These are phyloP conservation scores for Aproaerema taeniolella DNA, from an alignment of 2,888 invertebrate species.

Conservation along the genomic window DNA sequence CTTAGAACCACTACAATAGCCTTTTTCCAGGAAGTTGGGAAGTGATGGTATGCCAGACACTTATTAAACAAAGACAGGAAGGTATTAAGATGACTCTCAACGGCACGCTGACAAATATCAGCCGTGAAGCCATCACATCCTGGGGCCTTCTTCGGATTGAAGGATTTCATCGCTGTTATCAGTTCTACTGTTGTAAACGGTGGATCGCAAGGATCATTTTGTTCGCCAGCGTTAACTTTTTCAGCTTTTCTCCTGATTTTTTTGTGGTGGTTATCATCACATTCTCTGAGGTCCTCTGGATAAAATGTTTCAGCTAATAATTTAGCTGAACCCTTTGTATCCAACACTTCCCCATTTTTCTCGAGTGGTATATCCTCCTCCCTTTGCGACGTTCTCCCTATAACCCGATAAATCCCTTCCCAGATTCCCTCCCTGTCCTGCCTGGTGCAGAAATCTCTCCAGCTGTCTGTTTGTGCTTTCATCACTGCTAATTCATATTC, in stretches of 20 bases:
- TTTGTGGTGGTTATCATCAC: too few relatives aligned
- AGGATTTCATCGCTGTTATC: slow-evolving; percentile 2
- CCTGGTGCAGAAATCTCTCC: too few relatives aligned
- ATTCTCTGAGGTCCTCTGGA: too few relatives aligned
- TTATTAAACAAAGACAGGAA: slow-evolving; percentile 20
- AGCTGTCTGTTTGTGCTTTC: too few relatives aligned
- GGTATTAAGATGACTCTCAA: slow-evolving; percentile 4
- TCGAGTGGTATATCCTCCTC: not conserved
- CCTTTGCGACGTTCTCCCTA: not conserved
- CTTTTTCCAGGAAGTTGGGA: slow-evolving; percentile 21
- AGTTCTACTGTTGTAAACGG: slow-evolving; percentile 18
- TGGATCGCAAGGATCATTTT: not conserved
- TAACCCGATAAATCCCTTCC: not conserved
- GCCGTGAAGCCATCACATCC: slow-evolving; percentile 23
- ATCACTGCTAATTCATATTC: too few relatives aligned
- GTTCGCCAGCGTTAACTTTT: too few relatives aligned
- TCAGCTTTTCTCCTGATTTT: too few relatives aligned
- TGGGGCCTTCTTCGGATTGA: slow-evolving; percentile 24
- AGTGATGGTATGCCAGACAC: slow-evolving; percentile 18
- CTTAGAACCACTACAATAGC: slow-evolving; percentile 19
- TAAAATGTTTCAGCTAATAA: not conserved
- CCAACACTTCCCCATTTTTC: not conserved
- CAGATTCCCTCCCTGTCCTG: too few relatives aligned
- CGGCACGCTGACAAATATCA: slow-evolving; percentile 22
- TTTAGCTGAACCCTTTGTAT: not conserved